phyloP scores from a whole-genome alignment of 2,113 vertebrate species.

The Zapus hudsonius region DNA sequence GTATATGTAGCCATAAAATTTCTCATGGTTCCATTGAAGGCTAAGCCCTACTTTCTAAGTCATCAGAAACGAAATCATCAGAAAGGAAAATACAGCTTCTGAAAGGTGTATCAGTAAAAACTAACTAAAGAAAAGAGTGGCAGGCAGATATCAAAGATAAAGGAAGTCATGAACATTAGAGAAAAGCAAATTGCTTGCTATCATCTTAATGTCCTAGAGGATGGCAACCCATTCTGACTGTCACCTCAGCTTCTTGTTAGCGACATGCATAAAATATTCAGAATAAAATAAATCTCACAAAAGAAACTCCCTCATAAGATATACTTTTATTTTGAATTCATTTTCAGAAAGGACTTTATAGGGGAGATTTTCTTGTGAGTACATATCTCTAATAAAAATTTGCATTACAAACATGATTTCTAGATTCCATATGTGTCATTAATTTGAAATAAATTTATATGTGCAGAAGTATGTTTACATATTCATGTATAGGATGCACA shows the following conservation, averaged over 20 bases:
- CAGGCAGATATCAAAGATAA: background rate
- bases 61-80: background rate
- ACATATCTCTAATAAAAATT: background rate
- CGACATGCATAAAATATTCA: background rate
- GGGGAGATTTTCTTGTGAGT: background rate
- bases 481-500: background rate
- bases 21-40: conserved; percentile 33
- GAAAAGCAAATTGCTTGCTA: background rate
- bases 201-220: background rate
- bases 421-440: background rate
- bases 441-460: background rate
- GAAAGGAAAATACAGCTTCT: conserved; percentile 28
- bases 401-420: background rate
- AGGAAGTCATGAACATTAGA: background rate
- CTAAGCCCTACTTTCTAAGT: conserved; percentile 28
- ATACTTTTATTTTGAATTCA: background rate
- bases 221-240: background rate
- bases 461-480: background rate
- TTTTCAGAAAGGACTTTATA: conserved; percentile 3
- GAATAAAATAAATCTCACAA: background rate
- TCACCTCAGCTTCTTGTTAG: background rate
- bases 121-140: background rate
- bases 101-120: background rate
- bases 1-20: conserved; percentile 40
- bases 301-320: background rate